Conservation (phyloP, 2,797 vertebrate genomes). For the Setipinna tenuifilis region DNA sequence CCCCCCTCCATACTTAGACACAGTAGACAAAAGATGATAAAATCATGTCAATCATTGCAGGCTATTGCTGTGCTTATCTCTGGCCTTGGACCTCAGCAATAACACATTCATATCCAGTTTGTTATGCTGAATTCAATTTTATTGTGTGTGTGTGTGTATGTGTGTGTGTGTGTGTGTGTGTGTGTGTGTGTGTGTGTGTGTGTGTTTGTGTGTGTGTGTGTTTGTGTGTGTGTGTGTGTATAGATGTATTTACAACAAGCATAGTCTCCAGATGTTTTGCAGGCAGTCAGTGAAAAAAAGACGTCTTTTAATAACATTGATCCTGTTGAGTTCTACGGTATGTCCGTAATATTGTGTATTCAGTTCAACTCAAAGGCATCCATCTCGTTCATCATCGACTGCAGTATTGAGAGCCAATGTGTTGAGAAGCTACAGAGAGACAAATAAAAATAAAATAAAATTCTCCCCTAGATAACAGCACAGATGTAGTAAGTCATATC, state of each 20-base stretch:
- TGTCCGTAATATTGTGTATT: not conserved
- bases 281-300: not conserved
- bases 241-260: too few relatives aligned
- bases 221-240: too few relatives aligned
- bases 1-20: too few relatives aligned
- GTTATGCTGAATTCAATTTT: conserved; percentile 47
- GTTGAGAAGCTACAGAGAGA: not conserved
- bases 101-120: conserved; percentile 25
- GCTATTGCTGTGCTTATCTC: too few relatives aligned
- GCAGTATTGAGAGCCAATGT: not conserved
- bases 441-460: not conserved
- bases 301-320: not conserved
- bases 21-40: too few relatives aligned
- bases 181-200: conserved; percentile 29
- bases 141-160: not conserved
- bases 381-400: not conserved
- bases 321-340: not conserved
- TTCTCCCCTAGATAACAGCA: not conserved
- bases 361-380: not conserved
- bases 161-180: too few relatives aligned
- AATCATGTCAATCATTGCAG: too few relatives aligned
- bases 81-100: not conserved
- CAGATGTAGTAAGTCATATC: not conserved
- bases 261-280: too few relatives aligned
- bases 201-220: too few relatives aligned